Base-by-base conservation (phyloP, 2,888 invertebrate species). In the Leucozona laternaria region DNA sequence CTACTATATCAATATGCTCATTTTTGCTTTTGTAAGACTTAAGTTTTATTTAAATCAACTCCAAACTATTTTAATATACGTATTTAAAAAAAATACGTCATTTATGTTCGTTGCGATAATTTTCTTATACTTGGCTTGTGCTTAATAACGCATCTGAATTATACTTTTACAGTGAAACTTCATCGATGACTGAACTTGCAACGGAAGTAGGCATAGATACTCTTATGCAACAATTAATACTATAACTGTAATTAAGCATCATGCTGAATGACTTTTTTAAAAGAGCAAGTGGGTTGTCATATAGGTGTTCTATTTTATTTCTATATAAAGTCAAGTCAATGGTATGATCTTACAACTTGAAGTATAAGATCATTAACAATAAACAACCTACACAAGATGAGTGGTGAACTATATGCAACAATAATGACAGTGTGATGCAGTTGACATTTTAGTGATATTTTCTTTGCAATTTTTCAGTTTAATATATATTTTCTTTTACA, bases 141-240 rank as follows among this genome's bases (percentile, higher is more conserved):
- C 10, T 34, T n/a, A 2, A 43, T n/a, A n/a, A 45, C 4, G 10
- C 6, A 50, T 50, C 13, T 13, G 20, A 48, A 25, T 50, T 45
- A 15, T 3, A 45, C 17, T 17, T 17, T 13, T n/a, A 13, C 3
- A 53, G n/a, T n/a, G 2, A 53, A 53, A 43, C 50, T 70, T 71
- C 77, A 79, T 55, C 62, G 83, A 70, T 83, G 83, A 79, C 62
- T 83, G 73, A 55, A 73, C 68, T 73, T 79, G 40, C 40, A 79
- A 62, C 79, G 83, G 79, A 79, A 75, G 60, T 75, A 15, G 7
- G 37, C 6, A 5, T 28, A 28, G n/a, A n/a, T n/a, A n/a, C n/a
- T n/a, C 62, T 73, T 50, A 60, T 78, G 82, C 72, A 78, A 78
- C n/a, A 68, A 28, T 40, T 31, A 40, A 17, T 60, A 48, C 17